Evolutionary conservation across 2,888 invertebrate species (phyloP).

Genomic region (Macropis europaea): DNA sequence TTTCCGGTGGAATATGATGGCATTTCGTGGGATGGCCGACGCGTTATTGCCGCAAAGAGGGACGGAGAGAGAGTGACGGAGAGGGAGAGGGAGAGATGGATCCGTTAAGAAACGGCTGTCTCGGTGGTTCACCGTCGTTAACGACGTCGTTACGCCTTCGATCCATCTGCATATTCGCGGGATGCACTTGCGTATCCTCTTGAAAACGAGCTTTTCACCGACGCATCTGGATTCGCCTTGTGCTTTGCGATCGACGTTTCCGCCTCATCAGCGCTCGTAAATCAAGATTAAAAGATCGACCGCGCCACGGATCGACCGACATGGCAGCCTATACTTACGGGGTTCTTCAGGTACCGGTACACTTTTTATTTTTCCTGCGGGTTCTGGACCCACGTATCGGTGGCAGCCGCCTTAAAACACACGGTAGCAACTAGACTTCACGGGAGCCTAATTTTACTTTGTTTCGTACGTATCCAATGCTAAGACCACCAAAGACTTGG

Average conservation of each 20-base stretch:
- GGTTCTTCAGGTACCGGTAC: constrained; percentile 7
- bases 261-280: constrained; percentile 60
- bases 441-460: too few species aligned
- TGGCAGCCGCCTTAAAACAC: constrained; percentile 4
- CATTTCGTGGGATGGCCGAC: constrained; percentile 30
- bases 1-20: constrained; percentile 57
- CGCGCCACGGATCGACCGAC: constrained; percentile 36
- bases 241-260: constrained; percentile 48
- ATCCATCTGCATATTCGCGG: constrained; percentile 45
- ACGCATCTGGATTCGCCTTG: constrained; percentile 43
- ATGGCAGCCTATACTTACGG: constrained; percentile 24
- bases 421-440: too few species aligned
- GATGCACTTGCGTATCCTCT: constrained; percentile 23
- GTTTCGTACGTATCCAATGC: too few species aligned
- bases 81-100: background rate
- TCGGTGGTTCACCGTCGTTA: constrained; percentile 62
- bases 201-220: constrained; percentile 27
- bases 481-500: too few species aligned
- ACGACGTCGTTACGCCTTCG: constrained; percentile 66
- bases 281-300: constrained; percentile 62
- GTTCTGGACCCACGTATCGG: constrained; percentile 12
- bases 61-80: background rate
- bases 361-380: background rate
- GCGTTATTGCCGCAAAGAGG: constrained; percentile 32
- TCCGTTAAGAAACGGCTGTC: constrained; percentile 54